Base-by-base conservation (phyloP, 2,888 invertebrate genomes). In the Elmis aenea region DNA sequence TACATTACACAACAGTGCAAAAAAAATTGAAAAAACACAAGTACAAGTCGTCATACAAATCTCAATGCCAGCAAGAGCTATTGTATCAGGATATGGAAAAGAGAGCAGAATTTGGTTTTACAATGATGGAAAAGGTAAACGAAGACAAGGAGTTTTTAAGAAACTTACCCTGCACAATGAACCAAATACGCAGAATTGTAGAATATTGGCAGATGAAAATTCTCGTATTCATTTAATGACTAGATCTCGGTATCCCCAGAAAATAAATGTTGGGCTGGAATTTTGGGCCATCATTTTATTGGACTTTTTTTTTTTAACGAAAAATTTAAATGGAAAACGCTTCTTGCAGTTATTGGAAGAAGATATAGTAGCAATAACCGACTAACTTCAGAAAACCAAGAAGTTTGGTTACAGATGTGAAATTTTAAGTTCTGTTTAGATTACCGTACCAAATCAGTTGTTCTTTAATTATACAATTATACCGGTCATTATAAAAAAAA, bases 121-220 rank as follows among this genome's bases (percentile, higher is more conserved):
- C 6, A 4, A 23, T 23, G 23, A 23, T 23, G 23, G 23, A 23
- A 23, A 4, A 23, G 9, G 23, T 10, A n/a, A 23, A 23, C 9
- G 23, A 23, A 23, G 23, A 23, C 9, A 4, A 10, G 5, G 10
- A 23, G 8, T n/a, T 23, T 10, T n/a, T 23, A 23, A 23, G 9
- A 23, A 23, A 6, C 9, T 23, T 23, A 23, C 5, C 4, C 9
- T 23, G 5, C 5, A 23, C 10, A 23, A 23, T 23, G 23, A 23
- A 9, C 23, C 23, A 23, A 23, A 23, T 9, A n/a, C 5, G 6
- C 18, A 18, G 6, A 18, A 18, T 18, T 18, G 18, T 18, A 18
- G 18, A 18, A 18, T 18, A 18, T 18, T 5, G 6, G 18, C 18
- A 5, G 6, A 5, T 5, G 18, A 18, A 18, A 18, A 18, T 18